Evolutionary conservation across 2,113 vertebrate genomes (phyloP).

Genomic region (Phalacrocorax pelagicus): DNA sequence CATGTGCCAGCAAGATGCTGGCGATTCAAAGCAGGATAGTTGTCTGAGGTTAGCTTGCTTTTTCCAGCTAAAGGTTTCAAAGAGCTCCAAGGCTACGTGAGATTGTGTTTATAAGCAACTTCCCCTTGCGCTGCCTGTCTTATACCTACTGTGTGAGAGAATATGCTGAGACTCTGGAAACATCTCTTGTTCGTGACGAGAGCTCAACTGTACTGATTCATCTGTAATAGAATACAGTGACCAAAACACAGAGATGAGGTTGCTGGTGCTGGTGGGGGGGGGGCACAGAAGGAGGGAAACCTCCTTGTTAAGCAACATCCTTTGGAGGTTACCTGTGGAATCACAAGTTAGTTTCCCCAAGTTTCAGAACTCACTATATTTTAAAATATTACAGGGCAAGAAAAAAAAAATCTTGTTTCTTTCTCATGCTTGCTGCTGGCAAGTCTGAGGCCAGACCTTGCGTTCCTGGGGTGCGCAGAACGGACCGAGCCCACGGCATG

Average conservation of each 20-base stretch:
- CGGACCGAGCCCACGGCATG: rapidly evolving
- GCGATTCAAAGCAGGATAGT: background rate
- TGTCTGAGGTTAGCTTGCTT: background rate
- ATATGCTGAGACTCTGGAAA: conserved; percentile 14
- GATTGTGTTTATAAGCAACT: background rate
- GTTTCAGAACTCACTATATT: background rate
- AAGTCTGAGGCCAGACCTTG: background rate
- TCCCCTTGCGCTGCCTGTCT: conserved; percentile 12
- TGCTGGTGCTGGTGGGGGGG: background rate
- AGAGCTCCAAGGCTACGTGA: background rate
- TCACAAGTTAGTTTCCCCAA: background rate
- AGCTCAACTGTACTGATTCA: background rate
- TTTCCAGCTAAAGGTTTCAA: conserved; percentile 16
- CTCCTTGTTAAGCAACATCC: background rate
- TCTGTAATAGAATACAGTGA: conserved; percentile 33
- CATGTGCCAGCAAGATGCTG: background rate
- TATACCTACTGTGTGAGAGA: conserved; percentile 24
- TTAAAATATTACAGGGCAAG: background rate
- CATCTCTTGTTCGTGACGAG: conserved; percentile 16
- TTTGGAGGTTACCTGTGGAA: background rate
- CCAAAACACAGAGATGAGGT: conserved; percentile 14
- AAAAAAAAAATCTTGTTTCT: background rate
- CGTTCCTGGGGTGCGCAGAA: rapidly evolving
- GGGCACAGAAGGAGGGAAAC: background rate
- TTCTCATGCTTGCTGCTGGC: background rate